Conservation (phyloP, 2,113 vertebrate species). For the Caracal caracal region DNA sequence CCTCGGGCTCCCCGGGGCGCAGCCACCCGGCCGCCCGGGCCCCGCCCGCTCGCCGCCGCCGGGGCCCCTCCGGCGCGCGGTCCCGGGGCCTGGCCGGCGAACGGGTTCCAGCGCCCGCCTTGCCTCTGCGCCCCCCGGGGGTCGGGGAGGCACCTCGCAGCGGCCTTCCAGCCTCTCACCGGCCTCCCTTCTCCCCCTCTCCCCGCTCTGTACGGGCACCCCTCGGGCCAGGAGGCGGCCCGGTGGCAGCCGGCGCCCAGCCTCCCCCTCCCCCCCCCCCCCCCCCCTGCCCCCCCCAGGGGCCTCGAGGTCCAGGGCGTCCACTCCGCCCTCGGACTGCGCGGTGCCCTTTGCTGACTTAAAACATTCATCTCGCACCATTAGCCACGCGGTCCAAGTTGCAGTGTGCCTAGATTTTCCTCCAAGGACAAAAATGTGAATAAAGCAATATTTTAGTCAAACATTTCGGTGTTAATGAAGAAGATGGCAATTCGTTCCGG, state of each 20-base stretch:
- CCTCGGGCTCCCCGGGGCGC: neutral
- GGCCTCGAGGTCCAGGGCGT: neutral
- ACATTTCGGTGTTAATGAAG: conserved; percentile 75
- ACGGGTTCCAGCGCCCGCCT: neutral
- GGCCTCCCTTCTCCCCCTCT: neutral
- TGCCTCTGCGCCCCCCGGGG: neutral
- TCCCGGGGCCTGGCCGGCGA: neutral
- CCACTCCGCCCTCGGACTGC: neutral
- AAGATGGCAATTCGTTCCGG: conserved; percentile 73
- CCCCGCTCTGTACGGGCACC: neutral
- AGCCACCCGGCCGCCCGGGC: neutral
- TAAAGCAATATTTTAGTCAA: conserved; percentile 77
- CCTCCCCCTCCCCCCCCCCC: neutral
- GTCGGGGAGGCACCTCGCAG: neutral
- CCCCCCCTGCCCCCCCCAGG: neutral
- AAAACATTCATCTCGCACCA: conserved; percentile 41
- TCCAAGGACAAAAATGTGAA: conserved; percentile 76
- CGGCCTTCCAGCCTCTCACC: neutral
- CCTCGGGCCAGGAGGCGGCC: neutral
- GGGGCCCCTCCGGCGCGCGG: neutral
- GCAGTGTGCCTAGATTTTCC: conserved; percentile 56
- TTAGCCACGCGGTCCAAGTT: conserved; percentile 22
- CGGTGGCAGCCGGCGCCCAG: neutral
- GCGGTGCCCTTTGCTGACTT: conserved; percentile 30
- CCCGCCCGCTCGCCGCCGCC: neutral